phyloP scores from a whole-genome alignment of 2,888 invertebrate species.

The Amblyjoppa proteus region DNA sequence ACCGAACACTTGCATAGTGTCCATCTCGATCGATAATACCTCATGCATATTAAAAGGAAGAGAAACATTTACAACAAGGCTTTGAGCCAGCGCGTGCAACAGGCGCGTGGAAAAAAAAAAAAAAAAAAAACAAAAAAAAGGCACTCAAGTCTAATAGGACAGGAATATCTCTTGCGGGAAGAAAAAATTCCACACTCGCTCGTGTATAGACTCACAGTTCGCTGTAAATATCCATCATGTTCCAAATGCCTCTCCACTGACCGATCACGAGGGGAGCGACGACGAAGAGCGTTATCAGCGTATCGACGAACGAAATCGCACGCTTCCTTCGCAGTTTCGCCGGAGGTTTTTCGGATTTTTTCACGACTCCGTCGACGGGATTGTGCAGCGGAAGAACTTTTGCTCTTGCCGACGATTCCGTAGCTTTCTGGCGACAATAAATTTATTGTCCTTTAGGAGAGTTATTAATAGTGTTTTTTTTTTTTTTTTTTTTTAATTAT shows the following conservation, averaged over 20 bases:
- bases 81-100: background rate
- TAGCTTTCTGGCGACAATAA: constrained; percentile 31
- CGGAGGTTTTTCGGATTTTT: constrained; percentile 30
- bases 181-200: background rate
- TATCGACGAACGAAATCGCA: constrained; percentile 83
- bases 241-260: constrained; percentile 87
- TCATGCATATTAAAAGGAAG: constrained; percentile 34
- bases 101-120: background rate
- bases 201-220: constrained; percentile 67
- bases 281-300: constrained; percentile 83
- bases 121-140: background rate
- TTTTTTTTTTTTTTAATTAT: too few relatives aligned
- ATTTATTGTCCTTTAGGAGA: constrained; percentile 12
- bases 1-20: constrained; percentile 24
- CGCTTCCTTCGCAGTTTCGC: constrained; percentile 70
- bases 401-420: constrained; percentile 7
- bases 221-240: constrained; percentile 85
- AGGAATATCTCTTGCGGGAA: background rate
- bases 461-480: too few relatives aligned
- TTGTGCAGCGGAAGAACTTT: background rate
- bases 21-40: constrained; percentile 66
- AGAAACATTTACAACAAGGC: background rate
- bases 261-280: constrained; percentile 86
- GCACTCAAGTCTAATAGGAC: background rate
- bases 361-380: constrained; percentile 7